phyloP scores from a whole-genome alignment of 2,888 invertebrate genomes.

The Hypolimnas misippus region DNA sequence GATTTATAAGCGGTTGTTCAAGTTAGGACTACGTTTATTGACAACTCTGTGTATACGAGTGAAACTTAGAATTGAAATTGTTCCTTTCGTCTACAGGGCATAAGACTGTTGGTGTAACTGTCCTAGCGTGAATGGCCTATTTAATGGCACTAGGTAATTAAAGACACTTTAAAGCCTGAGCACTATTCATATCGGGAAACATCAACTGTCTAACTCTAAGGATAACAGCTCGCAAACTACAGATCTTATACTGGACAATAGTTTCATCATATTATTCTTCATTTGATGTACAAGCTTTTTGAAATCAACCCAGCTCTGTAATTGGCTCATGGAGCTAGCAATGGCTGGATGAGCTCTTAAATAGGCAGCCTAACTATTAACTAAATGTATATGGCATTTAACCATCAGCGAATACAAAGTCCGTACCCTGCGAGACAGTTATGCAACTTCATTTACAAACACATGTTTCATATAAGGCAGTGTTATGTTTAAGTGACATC shows the following conservation, averaged over 20 bases:
- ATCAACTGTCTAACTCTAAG: slow-evolving; percentile 56
- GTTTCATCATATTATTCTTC: too few species aligned
- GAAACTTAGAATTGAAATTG: too few species aligned
- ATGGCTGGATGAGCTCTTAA: too few species aligned
- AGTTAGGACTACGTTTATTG: neutral
- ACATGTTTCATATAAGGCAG: slow-evolving; percentile 59
- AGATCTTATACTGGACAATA: too few species aligned
- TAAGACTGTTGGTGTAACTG: neutral
- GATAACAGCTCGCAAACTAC: neutral
- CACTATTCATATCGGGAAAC: slow-evolving; percentile 44
- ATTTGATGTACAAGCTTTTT: too few species aligned
- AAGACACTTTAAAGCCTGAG: slow-evolving; percentile 25
- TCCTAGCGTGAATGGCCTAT: neutral
- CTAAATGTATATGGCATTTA: slow-evolving; percentile 38
- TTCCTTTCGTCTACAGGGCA: too few species aligned
- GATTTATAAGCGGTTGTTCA: neutral
- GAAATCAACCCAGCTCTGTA: too few species aligned
- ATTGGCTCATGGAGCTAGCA: too few species aligned
- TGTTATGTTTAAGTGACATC: slow-evolving; percentile 43
- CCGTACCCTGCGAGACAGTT: neutral
- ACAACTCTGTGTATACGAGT: too few species aligned
- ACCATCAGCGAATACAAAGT: neutral
- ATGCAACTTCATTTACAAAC: slow-evolving; percentile 47
- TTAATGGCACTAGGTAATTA: slow-evolving; percentile 11
- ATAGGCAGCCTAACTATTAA: too few species aligned